Conservation (phyloP, 2,888 invertebrate species). For the Ophion obscuratus region DNA sequence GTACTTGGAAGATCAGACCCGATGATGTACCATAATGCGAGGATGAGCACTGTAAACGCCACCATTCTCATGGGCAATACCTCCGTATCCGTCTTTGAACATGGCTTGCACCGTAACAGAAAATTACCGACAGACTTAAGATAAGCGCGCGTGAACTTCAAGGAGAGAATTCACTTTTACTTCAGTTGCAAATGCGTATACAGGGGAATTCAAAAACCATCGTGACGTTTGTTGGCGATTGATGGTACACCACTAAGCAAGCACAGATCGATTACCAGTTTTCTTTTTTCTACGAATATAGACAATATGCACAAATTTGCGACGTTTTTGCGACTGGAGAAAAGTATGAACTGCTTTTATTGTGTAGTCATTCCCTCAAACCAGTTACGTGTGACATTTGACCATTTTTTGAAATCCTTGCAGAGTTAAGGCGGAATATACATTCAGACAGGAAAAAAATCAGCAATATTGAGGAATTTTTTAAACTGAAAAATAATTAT, state of each 20-base stretch:
- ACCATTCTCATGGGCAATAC: slow-evolving; percentile 29
- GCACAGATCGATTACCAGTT: not conserved
- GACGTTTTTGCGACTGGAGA: not conserved
- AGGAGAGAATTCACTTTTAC: slow-evolving; percentile 57
- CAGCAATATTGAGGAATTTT: too few species aligned
- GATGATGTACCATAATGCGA: slow-evolving; percentile 62
- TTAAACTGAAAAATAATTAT: too few species aligned
- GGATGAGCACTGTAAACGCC: slow-evolving; percentile 51
- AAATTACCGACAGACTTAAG: slow-evolving; percentile 57
- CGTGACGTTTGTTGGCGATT: not conserved
- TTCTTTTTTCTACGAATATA: not conserved
- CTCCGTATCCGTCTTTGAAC: slow-evolving; percentile 13
- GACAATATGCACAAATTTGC: not conserved
- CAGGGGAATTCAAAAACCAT: slow-evolving; percentile 5
- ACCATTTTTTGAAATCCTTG: too few species aligned
- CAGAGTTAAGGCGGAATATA: too few species aligned
- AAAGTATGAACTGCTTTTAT: not conserved
- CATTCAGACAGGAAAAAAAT: too few species aligned
- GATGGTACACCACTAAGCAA: not conserved
- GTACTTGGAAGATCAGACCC: slow-evolving; percentile 22
- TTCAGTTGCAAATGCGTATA: slow-evolving; percentile 30
- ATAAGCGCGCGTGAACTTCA: slow-evolving; percentile 40
- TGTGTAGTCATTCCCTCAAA: not conserved
- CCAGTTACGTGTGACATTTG: too few species aligned
- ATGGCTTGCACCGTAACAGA: slow-evolving; percentile 42